These are phyloP conservation scores for Corvus moneduloides DNA, from an alignment of 2,113 vertebrate genomes.

Conservation along the genomic window DNA sequence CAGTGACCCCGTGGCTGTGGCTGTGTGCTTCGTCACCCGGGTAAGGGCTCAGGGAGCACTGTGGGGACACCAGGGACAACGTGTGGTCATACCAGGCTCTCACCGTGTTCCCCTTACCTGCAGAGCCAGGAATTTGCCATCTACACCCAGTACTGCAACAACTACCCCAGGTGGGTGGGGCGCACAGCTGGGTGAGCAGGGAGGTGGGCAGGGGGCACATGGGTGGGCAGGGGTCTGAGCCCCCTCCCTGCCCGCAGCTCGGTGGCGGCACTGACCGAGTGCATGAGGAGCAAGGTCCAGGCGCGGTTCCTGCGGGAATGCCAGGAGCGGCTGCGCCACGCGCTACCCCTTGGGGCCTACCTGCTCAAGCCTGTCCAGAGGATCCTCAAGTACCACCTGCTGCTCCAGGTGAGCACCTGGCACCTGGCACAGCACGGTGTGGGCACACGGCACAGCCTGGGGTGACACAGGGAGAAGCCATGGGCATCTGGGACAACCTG, in stretches of 20 bases:
- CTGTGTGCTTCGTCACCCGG: constrained; percentile 92
- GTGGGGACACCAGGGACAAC: rapidly evolving
- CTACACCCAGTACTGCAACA: constrained; percentile 98
- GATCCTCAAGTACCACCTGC: constrained; percentile 96
- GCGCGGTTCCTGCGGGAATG: constrained; percentile 92
- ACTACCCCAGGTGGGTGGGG: constrained; percentile 94
- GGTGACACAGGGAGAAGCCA: background rate
- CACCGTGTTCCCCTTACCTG: background rate
- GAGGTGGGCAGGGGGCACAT: background rate
- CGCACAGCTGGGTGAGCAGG: background rate
- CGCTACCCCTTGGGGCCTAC: constrained; percentile 90
- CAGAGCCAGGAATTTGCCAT: constrained; percentile 96
- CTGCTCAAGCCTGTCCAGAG: constrained; percentile 96
- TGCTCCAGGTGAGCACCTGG: constrained; percentile 83
- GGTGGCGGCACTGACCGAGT: constrained; percentile 87
- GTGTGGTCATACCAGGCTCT: rapidly evolving
- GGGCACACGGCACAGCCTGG: background rate
- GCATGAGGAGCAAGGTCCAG: constrained; percentile 90
- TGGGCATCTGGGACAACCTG: background rate
- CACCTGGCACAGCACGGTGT: rapidly evolving
- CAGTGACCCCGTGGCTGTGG: constrained; percentile 89
- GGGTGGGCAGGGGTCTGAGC: background rate
- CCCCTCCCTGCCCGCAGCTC: constrained; percentile 75
- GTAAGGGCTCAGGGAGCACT: constrained; percentile 62
- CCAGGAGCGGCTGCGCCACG: constrained; percentile 86